Conservation (phyloP, 2,888 invertebrate genomes). For the Rhyacophila evoluta region DNA sequence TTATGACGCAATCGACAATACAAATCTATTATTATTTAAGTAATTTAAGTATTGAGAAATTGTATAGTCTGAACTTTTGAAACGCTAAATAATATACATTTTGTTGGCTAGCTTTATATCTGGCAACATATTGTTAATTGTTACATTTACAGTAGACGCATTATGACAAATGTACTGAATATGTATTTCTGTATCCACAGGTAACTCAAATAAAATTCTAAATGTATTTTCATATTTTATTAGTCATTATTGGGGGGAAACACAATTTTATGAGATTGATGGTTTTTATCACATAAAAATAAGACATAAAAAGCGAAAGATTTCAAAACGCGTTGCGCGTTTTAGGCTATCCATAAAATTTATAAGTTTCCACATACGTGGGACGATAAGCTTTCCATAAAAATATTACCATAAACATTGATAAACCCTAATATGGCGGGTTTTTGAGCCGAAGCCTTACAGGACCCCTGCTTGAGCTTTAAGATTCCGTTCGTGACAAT, state of each 20-base stretch:
- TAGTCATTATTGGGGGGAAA: not conserved
- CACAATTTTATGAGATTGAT: not conserved
- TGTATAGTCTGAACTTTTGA: too few relatives aligned
- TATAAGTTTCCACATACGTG: slow-evolving; percentile 14
- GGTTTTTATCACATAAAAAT: not conserved
- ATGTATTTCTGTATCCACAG: too few relatives aligned
- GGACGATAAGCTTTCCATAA: slow-evolving; percentile 34
- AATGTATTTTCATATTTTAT: too few relatives aligned
- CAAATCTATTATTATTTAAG: too few relatives aligned
- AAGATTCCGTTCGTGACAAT: slow-evolving; percentile 32
- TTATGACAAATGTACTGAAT: too few relatives aligned
- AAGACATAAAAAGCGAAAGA: not conserved
- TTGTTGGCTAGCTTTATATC: too few relatives aligned
- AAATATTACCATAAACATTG: slow-evolving; percentile 49
- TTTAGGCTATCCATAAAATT: slow-evolving; percentile 17
- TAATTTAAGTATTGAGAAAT: too few relatives aligned
- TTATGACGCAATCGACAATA: too few relatives aligned
- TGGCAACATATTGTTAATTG: too few relatives aligned
- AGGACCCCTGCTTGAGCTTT: not conserved
- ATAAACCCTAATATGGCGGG: slow-evolving; percentile 42
- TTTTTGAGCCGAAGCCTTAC: slow-evolving; percentile 27
- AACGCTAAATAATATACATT: too few relatives aligned
- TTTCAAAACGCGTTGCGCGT: not conserved
- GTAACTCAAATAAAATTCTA: too few relatives aligned
- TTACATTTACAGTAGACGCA: too few relatives aligned